Percentiles rank a stretch among this genome's conserved stretches.
Conservation (phyloP, 2,797 vertebrate species). For the Enteromius paludinosus region DNA sequence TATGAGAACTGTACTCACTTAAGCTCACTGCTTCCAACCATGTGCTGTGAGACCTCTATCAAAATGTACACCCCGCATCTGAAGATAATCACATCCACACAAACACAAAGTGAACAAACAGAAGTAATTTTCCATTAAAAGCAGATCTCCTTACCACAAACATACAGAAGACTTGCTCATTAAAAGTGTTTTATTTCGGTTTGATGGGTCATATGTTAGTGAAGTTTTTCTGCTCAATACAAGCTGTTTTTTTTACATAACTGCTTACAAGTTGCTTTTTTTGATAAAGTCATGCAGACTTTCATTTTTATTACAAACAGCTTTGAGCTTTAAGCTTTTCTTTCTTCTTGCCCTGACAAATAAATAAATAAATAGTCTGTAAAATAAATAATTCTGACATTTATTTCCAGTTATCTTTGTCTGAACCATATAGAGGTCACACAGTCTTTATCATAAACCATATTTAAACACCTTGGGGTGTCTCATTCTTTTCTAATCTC, state of each 20-base stretch:
- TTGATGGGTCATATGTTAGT: constrained; percentile 25
- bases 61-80: constrained; percentile 11
- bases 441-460: constrained; percentile 52
- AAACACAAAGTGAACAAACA: constrained; percentile 17
- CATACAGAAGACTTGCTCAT: constrained; percentile 18
- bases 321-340: constrained; percentile 8
- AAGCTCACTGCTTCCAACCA: not conserved
- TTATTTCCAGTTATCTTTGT: constrained; percentile 56
- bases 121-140: not conserved
- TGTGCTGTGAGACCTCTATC: not conserved
- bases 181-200: constrained; percentile 36
- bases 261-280: constrained; percentile 16
- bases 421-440: constrained; percentile 63
- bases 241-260: constrained; percentile 34
- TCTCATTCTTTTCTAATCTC: constrained; percentile 45
- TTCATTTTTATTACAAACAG: not conserved
- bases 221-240: constrained; percentile 1
- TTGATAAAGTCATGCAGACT: not conserved
- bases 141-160: not conserved
- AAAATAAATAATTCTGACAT: constrained; percentile 46
- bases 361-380: constrained; percentile 57
- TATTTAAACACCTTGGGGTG: constrained; percentile 54
- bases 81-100: constrained; percentile 9
- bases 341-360: not conserved
- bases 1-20: not conserved